Evolutionary conservation across 1,140 invertebrate genomes (phyloP).

Genomic region (Zaprionus nigranus): DNA sequence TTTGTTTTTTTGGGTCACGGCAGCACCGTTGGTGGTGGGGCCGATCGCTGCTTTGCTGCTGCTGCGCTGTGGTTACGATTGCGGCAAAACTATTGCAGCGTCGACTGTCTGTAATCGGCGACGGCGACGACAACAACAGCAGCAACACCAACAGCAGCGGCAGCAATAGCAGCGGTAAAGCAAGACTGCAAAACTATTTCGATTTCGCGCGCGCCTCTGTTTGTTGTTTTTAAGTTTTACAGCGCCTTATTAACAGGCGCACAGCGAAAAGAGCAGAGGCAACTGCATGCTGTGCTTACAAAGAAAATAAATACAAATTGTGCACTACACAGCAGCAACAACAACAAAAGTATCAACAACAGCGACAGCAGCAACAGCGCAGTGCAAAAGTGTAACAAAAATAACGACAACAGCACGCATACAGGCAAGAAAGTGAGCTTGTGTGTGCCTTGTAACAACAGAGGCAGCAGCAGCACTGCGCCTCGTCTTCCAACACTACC

Average conservation of each 20-base stretch:
- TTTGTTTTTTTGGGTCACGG: constrained; percentile 68
- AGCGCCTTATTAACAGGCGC: constrained; percentile 81
- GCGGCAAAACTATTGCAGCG: constrained; percentile 46
- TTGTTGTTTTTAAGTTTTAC: constrained; percentile 83
- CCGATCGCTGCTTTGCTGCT: constrained; percentile 34
- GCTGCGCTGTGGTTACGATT: constrained; percentile 27
- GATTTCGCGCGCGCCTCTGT: constrained; percentile 62
- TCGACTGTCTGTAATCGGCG: constrained; percentile 41
- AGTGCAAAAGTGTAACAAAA: constrained; percentile 38
- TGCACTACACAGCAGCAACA: constrained; percentile 54
- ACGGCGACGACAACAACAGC: background rate
- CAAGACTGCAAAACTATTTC: constrained; percentile 59
- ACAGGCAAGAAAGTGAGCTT: constrained; percentile 48
- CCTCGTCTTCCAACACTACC: background rate
- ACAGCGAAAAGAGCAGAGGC: constrained; percentile 56
- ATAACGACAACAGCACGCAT: constrained; percentile 58
- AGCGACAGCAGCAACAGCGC: constrained; percentile 17
- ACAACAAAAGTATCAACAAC: constrained; percentile 26
- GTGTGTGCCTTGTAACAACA: constrained; percentile 62
- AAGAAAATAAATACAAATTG: constrained; percentile 56
- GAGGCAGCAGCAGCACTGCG: constrained; percentile 14
- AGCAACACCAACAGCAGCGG: constrained; percentile 26
- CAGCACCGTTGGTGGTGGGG: constrained; percentile 30
- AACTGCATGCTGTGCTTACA: constrained; percentile 72
- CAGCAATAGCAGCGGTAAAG: constrained; percentile 3